phyloP scores from a whole-genome alignment of 2,888 invertebrate species.

The Bembecia ichneumoniformis region DNA sequence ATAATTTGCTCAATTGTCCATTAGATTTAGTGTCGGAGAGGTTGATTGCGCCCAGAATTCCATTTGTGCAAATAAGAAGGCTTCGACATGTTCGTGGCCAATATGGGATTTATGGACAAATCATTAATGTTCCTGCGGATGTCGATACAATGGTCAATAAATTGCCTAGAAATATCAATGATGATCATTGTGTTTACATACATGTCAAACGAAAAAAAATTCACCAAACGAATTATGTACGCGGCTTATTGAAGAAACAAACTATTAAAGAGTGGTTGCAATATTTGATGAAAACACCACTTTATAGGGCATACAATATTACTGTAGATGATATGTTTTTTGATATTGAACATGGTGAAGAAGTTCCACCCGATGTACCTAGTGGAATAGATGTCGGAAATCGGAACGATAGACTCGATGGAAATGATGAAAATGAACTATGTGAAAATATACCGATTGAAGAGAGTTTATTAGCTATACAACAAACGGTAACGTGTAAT shows the following conservation, averaged over 20 bases:
- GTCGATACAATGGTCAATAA: constrained; percentile 21
- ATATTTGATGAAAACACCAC: background rate
- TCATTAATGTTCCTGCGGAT: constrained; percentile 24
- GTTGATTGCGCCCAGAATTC: constrained; percentile 21
- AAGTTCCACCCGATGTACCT: background rate
- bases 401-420: background rate
- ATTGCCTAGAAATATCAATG: constrained; percentile 20
- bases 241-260: background rate
- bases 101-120: constrained; percentile 20
- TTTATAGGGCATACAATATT: background rate
- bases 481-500: background rate
- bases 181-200: constrained; percentile 10
- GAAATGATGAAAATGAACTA: background rate
- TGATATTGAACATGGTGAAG: background rate
- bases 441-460: background rate
- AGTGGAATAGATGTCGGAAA: no score
- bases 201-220: constrained; percentile 1
- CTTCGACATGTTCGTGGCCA: constrained; percentile 20
- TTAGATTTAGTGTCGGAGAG: constrained; percentile 17
- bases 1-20: constrained; percentile 11
- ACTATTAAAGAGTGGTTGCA: background rate
- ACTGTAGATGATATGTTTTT: background rate
- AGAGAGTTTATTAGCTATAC: background rate
- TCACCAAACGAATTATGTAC: constrained; percentile 2
- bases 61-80: constrained; percentile 24